phyloP scores from a whole-genome alignment of 2,113 vertebrate genomes.

The Macrotus californicus region DNA sequence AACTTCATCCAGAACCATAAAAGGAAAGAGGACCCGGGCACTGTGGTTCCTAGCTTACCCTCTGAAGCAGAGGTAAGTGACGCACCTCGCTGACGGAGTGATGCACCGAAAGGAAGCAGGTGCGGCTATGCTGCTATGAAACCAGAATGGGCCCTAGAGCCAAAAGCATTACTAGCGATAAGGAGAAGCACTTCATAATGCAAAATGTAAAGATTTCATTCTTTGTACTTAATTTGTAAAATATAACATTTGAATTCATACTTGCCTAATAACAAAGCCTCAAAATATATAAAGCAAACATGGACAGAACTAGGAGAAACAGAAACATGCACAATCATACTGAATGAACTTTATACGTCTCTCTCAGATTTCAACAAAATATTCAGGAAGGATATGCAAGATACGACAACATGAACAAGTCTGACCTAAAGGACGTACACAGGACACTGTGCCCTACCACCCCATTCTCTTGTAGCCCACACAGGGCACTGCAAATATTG shows the following conservation, averaged over 20 bases:
- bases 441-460: background rate
- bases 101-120: background rate
- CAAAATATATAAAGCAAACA: background rate
- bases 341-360: background rate
- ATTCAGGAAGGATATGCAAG: background rate
- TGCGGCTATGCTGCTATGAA: background rate
- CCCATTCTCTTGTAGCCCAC: background rate
- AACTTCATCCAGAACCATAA: background rate
- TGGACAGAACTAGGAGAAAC: background rate
- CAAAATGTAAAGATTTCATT: background rate
- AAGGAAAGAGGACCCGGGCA: background rate
- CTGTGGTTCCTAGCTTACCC: background rate
- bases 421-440: background rate
- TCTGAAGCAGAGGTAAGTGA: background rate
- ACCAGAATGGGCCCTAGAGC: background rate
- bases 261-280: background rate
- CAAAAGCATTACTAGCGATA: background rate
- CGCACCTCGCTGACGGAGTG: background rate
- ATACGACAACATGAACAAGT: background rate
- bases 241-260: background rate
- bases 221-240: background rate
- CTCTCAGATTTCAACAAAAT: background rate
- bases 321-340: background rate
- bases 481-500: background rate
- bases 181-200: background rate